Evolutionary conservation across 2,113 vertebrate species (phyloP), one percentile per base, ranked within the genome.

Genomic region (Acinonyx jubatus): DNA sequence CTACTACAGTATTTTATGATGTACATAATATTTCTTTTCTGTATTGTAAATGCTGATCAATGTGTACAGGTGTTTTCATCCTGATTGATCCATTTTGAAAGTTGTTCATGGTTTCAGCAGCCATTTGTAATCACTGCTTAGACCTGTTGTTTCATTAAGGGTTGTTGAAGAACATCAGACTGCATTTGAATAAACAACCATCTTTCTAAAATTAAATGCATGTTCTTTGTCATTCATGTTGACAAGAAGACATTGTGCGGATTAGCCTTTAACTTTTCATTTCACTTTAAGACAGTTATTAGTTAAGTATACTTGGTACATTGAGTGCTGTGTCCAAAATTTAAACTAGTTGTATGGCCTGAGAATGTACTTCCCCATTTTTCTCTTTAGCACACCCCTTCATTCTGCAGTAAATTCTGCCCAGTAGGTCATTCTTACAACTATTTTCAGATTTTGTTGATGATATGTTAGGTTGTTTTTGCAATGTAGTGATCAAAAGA

Each of bases 141-240:
- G 27, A 69, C 89, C 16, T 92, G 1, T 71, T 74, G 25, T 91
- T 94, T 80, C 11, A 41, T 78, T 91, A 33, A 10, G 13, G 10
- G 6, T 85, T 83, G 31, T 79, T 93, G 76, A 91, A 91, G 50
- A 83, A 94, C 80, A 41, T 91, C 12, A 69, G 48, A 21, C 19
- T 68, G 86, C 7, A 76, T 92, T 93, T 84, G 68, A 93, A 55
- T 93, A 88, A 93, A 79, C 7, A 68, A 12, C 21, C 19, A 19
- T 96, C 38, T 97, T 97, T 96, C 38, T 93, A 31, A 95, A 69
- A 13, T 95, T 71, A 57, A 79, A 65, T 71, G 14, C n/a, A 52
- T 90, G 25, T 74, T 95, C 31, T 86, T 95, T 91, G 68, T 95
- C 80, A 76, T 61, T 76, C 3, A 16, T 89, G 91, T 94, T 61